phyloP scores from a whole-genome alignment of 2,888 invertebrate genomes.

The Cataglyphis cursor region DNA sequence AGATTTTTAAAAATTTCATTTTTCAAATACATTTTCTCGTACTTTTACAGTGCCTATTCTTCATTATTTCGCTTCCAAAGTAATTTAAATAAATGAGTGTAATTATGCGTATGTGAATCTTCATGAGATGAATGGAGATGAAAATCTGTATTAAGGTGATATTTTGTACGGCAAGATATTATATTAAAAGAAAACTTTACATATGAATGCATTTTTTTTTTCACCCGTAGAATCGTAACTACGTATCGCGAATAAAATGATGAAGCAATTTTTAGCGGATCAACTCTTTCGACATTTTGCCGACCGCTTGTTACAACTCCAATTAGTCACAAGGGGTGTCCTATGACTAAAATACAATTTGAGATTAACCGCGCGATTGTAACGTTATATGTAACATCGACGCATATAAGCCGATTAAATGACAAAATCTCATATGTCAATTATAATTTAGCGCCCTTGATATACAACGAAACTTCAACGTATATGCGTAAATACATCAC shows the following conservation, averaged over 20 bases:
- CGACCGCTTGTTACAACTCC: constrained; percentile 27
- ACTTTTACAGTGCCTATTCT: not conserved
- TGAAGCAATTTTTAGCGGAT: constrained; percentile 19
- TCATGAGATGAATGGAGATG: not conserved
- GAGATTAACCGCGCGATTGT: constrained; percentile 34
- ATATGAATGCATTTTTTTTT: not conserved
- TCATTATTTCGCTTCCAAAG: not conserved
- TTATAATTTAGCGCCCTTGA: constrained; percentile 15
- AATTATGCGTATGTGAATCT: not conserved
- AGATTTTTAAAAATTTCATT: no score
- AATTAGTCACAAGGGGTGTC: constrained; percentile 31
- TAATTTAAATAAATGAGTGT: constrained; percentile 12
- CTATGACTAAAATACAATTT: constrained; percentile 40
- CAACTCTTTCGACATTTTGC: not conserved
- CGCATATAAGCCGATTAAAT: constrained; percentile 17
- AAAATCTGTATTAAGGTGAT: not conserved
- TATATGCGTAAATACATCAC: not conserved
- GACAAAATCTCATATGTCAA: constrained; percentile 28
- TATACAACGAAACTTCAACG: not conserved
- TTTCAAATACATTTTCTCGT: not conserved
- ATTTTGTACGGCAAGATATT: not conserved
- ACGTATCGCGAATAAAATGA: not conserved
- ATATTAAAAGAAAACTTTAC: not conserved
- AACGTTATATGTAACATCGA: constrained; percentile 12
- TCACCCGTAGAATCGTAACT: not conserved